Percentiles rank a stretch among this genome's conserved stretches.
Evolutionary conservation across 2,797 vertebrate genomes (phyloP).

Genomic region (Hemitrygon akajei): DNA sequence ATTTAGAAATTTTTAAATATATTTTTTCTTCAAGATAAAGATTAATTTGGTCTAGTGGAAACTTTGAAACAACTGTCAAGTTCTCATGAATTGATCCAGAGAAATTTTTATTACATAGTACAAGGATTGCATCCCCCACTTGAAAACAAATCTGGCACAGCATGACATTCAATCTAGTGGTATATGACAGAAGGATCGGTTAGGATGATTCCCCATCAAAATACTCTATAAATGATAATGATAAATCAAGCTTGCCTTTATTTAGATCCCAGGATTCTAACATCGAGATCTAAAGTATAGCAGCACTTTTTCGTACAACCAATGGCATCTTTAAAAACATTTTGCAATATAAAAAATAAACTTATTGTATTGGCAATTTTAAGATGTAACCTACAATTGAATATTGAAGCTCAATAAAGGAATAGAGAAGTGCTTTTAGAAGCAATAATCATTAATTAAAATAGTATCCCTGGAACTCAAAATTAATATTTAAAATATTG

Average conservation of each 20-base stretch:
- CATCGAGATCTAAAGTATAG: not conserved
- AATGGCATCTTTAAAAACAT: not conserved
- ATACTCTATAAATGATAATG: not conserved
- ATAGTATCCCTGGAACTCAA: constrained; percentile 23
- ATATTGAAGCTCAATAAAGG: not conserved
- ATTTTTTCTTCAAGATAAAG: not conserved
- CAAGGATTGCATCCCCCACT: not conserved
- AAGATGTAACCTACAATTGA: constrained; percentile 32
- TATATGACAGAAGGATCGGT: not conserved
- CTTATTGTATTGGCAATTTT: constrained; percentile 28
- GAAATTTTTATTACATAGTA: not conserved
- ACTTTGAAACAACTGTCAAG: not conserved
- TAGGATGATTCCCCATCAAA: not conserved
- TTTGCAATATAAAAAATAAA: constrained; percentile 29
- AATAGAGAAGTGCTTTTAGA: constrained; percentile 23
- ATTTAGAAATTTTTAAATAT: not conserved
- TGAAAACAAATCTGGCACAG: not conserved
- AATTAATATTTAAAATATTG: constrained; percentile 35
- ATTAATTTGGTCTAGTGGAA: not conserved
- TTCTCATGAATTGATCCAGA: not conserved
- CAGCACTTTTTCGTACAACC: not conserved
- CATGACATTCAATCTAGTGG: not conserved
- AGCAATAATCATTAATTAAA: constrained; percentile 33
- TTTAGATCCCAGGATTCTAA: not conserved
- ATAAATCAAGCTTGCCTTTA: not conserved